Evolutionary conservation across 2,888 invertebrate genomes (phyloP).

Genomic region (Eristalis intricaria): DNA sequence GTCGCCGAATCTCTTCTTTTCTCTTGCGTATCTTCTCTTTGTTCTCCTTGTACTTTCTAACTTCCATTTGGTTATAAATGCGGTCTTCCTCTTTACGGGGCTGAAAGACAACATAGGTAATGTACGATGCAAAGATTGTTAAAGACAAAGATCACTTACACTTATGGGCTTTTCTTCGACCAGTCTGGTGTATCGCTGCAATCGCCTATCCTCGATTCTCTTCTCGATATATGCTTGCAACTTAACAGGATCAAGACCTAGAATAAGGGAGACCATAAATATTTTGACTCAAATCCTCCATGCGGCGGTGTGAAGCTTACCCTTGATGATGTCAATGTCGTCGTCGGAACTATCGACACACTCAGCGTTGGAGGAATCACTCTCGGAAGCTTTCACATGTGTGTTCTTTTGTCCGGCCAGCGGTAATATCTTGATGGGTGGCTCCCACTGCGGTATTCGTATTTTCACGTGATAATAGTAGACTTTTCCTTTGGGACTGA

Average conservation of each 20-base stretch:
- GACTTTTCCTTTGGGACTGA: slow-evolving; percentile 90
- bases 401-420: slow-evolving; percentile 75
- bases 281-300: neutral
- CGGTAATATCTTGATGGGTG: slow-evolving; percentile 82
- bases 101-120: slow-evolving; percentile 81
- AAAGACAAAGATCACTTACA: slow-evolving; percentile 73
- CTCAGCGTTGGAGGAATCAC: slow-evolving; percentile 67
- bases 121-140: neutral
- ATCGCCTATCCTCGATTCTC: slow-evolving; percentile 83
- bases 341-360: slow-evolving; percentile 73
- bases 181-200: slow-evolving; percentile 82
- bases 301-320: slow-evolving; percentile 29
- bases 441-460: slow-evolving; percentile 90
- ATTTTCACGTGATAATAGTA: slow-evolving; percentile 95
- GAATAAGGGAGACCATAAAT: slow-evolving; percentile 1
- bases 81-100: slow-evolving; percentile 91
- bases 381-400: slow-evolving; percentile 65
- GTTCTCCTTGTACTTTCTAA: slow-evolving; percentile 89
- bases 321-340: slow-evolving; percentile 74
- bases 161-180: slow-evolving; percentile 86
- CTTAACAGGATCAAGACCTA: slow-evolving; percentile 75
- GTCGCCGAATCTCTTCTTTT: slow-evolving; percentile 77
- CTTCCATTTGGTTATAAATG: slow-evolving; percentile 86
- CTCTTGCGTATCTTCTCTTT: slow-evolving; percentile 88
- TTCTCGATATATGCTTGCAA: slow-evolving; percentile 78